Conservation (phyloP, 2,888 invertebrate genomes). For the Apeira syringaria region DNA sequence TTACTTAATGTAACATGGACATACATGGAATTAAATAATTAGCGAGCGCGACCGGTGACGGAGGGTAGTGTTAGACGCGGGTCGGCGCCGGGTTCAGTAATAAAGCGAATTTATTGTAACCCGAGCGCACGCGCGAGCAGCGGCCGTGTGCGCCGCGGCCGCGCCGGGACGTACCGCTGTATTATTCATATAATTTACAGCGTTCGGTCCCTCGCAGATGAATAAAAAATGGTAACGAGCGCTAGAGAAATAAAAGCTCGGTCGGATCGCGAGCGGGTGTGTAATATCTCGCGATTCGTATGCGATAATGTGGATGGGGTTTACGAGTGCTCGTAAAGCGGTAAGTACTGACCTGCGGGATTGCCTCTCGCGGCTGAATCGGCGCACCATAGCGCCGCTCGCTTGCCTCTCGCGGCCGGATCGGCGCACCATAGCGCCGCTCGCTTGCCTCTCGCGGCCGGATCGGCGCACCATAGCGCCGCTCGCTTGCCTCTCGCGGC, state of each 20-base stretch:
- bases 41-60: not conserved
- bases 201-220: constrained; percentile 26
- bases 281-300: constrained; percentile 14
- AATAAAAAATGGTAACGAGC: constrained; percentile 34
- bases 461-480: too few species aligned
- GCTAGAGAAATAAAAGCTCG: constrained; percentile 22
- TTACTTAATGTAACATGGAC: constrained; percentile 7
- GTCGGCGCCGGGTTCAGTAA: not conserved
- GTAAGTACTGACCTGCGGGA: constrained; percentile 7
- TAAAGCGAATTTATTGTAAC: constrained; percentile 1
- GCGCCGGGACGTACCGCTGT: constrained; percentile 12
- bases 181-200: constrained; percentile 37
- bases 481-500: too few species aligned
- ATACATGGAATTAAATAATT: not conserved
- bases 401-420: too few species aligned
- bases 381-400: too few species aligned
- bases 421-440: too few species aligned
- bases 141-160: constrained; percentile 3
- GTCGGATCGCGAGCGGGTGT: constrained; percentile 6
- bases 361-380: too few species aligned
- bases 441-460: too few species aligned
- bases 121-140: not conserved
- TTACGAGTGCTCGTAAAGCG: constrained; percentile 19
- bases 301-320: constrained; percentile 22
- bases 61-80: not conserved